A percentile compares a stretch with the other conserved stretches of the same genome.
phyloP scores from a whole-genome alignment of 92 coral and sea anemone species.

The Umimayanthus kanabou region DNA sequence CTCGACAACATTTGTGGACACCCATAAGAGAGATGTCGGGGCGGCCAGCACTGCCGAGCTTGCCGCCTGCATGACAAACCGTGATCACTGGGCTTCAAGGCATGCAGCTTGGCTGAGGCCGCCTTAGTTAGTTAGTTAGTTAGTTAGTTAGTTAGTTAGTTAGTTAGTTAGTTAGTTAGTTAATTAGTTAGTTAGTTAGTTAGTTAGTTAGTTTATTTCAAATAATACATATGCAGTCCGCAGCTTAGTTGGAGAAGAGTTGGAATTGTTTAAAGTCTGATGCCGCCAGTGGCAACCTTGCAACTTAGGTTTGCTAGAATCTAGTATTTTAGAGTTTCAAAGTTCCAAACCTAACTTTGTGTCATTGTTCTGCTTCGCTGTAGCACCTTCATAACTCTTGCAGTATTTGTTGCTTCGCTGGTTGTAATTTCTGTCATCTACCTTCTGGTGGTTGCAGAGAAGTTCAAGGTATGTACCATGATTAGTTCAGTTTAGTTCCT shows the following conservation, averaged over 20 bases:
- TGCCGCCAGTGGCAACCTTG: neutral
- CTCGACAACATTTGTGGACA: too few relatives aligned
- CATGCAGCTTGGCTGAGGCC: too few relatives aligned
- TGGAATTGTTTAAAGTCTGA: neutral
- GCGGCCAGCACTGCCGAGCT: too few relatives aligned
- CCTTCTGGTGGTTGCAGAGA: constrained; percentile 79
- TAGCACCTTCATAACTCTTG: constrained; percentile 55
- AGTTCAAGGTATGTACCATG: constrained; percentile 64
- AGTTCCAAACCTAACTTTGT: neutral
- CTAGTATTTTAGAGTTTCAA: neutral
- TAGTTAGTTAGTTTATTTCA: too few relatives aligned
- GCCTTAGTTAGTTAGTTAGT: too few relatives aligned
- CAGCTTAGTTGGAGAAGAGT: neutral
- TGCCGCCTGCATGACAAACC: too few relatives aligned
- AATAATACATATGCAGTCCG: too few relatives aligned
- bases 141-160: too few relatives aligned
- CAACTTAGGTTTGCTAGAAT: neutral
- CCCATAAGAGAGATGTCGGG: too few relatives aligned
- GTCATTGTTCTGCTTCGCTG: neutral
- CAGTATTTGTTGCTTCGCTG: constrained; percentile 69
- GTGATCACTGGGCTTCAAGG: too few relatives aligned
- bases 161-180: too few relatives aligned
- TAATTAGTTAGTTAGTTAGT: too few relatives aligned
- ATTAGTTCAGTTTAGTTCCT: neutral
- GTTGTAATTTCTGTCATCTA: constrained; percentile 60